Percentiles rank a stretch among this genome's conserved stretches.
phyloP scores from a whole-genome alignment of 1,140 invertebrate species.

The Triops cancriformis region DNA sequence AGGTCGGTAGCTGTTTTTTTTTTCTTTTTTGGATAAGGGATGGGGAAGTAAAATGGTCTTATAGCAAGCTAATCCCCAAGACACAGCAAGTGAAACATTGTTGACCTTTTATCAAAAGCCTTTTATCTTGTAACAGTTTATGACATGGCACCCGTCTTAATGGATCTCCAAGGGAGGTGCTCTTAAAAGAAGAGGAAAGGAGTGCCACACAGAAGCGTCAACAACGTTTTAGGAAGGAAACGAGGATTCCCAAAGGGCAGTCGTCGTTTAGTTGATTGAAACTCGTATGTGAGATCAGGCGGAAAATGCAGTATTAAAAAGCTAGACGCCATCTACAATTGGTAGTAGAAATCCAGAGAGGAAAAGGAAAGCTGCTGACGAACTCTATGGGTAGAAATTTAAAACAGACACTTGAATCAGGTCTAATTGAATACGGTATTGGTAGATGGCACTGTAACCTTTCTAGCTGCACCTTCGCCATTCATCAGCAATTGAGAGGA shows the following conservation, averaged over 20 bases:
- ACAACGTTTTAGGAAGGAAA: background rate
- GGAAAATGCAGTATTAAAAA: background rate
- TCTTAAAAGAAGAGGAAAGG: background rate
- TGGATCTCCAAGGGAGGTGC: background rate
- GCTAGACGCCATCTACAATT: background rate
- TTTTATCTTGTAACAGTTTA: background rate
- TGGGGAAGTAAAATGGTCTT: background rate
- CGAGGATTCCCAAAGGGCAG: background rate
- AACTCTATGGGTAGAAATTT: background rate
- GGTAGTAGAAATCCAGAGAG: background rate
- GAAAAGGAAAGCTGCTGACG: background rate
- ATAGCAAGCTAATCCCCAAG: background rate
- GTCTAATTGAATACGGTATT: no score
- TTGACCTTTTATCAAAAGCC: constrained; percentile 4
- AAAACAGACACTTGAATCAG: background rate
- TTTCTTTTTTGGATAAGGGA: no score
- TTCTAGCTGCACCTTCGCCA: no score
- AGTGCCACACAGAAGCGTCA: background rate
- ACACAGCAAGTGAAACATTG: background rate
- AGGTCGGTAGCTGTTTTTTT: background rate
- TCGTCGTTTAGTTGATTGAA: background rate
- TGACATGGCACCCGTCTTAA: background rate
- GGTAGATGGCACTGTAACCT: no score
- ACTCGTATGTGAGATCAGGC: background rate
- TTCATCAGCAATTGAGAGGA: no score